These are phyloP conservation scores for Platygyra sinensis DNA, from an alignment of 64 coral and sea anemone species.

Conservation along the genomic window DNA sequence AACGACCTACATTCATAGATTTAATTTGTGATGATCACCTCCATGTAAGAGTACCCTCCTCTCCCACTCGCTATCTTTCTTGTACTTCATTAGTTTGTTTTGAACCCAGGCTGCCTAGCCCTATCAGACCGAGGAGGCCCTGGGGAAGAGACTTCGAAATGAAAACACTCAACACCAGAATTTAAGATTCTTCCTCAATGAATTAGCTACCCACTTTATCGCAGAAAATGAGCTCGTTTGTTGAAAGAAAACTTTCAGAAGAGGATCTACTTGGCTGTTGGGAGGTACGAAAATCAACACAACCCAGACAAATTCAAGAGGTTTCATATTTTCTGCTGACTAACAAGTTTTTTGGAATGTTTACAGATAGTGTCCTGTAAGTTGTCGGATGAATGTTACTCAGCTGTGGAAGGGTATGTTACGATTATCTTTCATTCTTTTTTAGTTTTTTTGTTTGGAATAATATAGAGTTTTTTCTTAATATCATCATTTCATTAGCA, in stretches of 20 bases:
- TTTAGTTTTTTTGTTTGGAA: neutral
- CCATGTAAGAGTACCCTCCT: too few species aligned
- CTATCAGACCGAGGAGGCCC: neutral
- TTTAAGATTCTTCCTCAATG: neutral
- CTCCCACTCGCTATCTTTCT: too few species aligned
- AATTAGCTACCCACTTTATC: neutral
- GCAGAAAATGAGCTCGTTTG: neutral
- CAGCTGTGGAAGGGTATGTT: slow-evolving; percentile 20
- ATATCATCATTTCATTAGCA: too few species aligned
- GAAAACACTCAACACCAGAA: neutral
- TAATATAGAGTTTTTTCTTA: neutral
- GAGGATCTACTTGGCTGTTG: slow-evolving; percentile 40
- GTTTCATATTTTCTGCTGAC: neutral
- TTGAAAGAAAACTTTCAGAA: slow-evolving; percentile 19
- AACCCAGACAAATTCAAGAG: neutral
- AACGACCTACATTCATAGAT: too few species aligned
- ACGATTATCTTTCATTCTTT: neutral
- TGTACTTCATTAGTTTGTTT: neutral
- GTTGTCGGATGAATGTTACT: slow-evolving; percentile 5
- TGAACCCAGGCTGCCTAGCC: neutral
- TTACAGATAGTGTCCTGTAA: slow-evolving; percentile 37
- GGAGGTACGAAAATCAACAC: neutral
- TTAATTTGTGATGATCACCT: too few species aligned
- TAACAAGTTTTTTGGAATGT: neutral
- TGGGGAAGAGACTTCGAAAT: neutral